These are phyloP conservation scores for Leucophora obtusa DNA, from an alignment of 2,888 invertebrate genomes.

Conservation along the genomic window DNA sequence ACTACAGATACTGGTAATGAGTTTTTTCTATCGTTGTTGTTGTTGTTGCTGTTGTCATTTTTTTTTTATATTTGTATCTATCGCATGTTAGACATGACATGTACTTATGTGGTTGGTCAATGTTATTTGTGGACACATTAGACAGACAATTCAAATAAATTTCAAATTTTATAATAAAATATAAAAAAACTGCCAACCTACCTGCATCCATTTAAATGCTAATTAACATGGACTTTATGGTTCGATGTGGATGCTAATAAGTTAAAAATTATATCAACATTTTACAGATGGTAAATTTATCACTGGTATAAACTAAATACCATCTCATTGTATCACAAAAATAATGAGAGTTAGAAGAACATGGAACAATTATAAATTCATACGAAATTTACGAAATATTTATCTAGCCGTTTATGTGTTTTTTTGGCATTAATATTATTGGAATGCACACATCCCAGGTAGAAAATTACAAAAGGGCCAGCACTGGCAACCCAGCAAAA, in stretches of 20 bases:
- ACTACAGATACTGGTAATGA: slow-evolving; percentile 48
- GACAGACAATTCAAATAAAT: slow-evolving; percentile 48
- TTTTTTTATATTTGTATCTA: slow-evolving; percentile 38
- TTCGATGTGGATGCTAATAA: slow-evolving; percentile 18
- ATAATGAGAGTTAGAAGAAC: no score
- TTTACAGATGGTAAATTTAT: not conserved
- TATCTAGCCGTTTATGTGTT: no score
- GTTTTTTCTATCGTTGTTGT: slow-evolving; percentile 30
- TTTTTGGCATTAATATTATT: no score
- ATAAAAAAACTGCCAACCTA: slow-evolving; percentile 13
- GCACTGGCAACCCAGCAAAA: no score
- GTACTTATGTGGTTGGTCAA: slow-evolving; percentile 60
- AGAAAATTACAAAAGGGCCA: no score
- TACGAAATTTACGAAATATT: no score
- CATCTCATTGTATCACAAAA: no score
- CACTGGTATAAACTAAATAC: no score
- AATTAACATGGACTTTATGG: slow-evolving; percentile 45
- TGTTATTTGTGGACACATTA: slow-evolving; percentile 56
- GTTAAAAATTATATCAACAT: slow-evolving; percentile 21
- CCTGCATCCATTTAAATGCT: slow-evolving; percentile 15
- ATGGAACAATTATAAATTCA: no score
- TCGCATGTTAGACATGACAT: slow-evolving; percentile 62
- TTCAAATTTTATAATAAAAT: slow-evolving; percentile 40
- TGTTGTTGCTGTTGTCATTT: no score
- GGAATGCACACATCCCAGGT: no score